These are phyloP conservation scores for Perdita meconis DNA, from an alignment of 2,888 invertebrate species.

Conservation along the genomic window DNA sequence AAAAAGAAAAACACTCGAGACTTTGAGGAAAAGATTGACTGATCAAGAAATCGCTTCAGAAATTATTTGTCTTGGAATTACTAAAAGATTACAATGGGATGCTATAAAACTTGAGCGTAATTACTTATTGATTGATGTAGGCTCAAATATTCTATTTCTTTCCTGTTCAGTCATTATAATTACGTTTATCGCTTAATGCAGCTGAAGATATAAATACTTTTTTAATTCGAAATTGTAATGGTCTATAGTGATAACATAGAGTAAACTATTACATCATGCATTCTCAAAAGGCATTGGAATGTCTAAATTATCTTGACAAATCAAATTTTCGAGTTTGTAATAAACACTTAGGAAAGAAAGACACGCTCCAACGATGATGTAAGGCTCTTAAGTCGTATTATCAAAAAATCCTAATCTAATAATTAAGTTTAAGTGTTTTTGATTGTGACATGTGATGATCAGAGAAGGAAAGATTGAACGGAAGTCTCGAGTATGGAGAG, in stretches of 20 bases:
- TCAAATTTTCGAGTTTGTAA: not conserved
- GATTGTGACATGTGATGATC: constrained; percentile 13
- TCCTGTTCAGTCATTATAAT: too few species aligned
- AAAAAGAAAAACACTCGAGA: constrained; percentile 11
- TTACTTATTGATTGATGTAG: too few species aligned
- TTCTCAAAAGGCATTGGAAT: not conserved
- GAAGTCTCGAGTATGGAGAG: constrained; percentile 8
- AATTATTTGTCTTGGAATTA: not conserved
- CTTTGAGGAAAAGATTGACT: not conserved
- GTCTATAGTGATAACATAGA: not conserved
- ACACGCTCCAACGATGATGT: not conserved
- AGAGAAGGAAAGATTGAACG: constrained; percentile 4
- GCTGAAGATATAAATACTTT: not conserved
- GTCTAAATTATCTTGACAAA: not conserved
- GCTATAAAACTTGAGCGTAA: not conserved
- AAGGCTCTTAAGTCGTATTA: too few species aligned
- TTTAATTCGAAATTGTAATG: not conserved
- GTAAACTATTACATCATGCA: not conserved
- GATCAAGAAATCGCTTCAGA: constrained; percentile 29
- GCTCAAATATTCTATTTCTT: too few species aligned
- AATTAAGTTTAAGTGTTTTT: constrained; percentile 20
- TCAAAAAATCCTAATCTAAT: constrained; percentile 23
- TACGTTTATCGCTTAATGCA: too few species aligned
- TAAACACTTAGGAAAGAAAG: not conserved
- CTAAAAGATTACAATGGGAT: not conserved